phyloP scores from a whole-genome alignment of 2,888 invertebrate genomes.

The Eremobia ochroleuca region DNA sequence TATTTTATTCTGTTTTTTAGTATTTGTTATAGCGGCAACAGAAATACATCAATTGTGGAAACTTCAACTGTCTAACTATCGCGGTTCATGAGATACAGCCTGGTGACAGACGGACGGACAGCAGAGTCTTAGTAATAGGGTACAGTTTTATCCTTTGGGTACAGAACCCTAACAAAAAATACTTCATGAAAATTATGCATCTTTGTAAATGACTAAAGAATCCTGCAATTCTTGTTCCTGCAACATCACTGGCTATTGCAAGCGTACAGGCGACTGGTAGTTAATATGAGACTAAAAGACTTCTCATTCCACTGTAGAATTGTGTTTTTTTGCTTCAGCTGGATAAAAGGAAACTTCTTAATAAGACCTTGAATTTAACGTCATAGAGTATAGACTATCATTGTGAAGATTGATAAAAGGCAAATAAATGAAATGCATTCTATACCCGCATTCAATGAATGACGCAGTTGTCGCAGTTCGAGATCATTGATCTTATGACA shows the following conservation, averaged over 20 bases:
- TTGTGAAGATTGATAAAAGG: constrained; percentile 7
- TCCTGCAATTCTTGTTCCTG: not conserved
- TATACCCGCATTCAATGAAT: constrained; percentile 20
- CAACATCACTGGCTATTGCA: not conserved
- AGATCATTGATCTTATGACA: constrained; percentile 38
- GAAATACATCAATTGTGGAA: no score
- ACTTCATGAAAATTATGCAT: not conserved
- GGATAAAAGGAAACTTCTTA: not conserved
- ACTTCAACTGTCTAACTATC: no score
- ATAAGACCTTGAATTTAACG: not conserved
- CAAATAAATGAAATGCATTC: constrained; percentile 34
- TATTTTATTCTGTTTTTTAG: no score
- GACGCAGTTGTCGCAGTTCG: constrained; percentile 16
- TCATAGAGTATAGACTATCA: constrained; percentile 11
- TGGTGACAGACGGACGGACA: no score
- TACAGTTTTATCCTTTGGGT: no score
- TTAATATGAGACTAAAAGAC: not conserved
- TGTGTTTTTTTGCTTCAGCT: not conserved
- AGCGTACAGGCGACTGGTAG: not conserved
- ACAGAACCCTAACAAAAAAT: no score
- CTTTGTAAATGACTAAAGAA: not conserved
- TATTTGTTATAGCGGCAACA: no score
- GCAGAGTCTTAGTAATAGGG: no score
- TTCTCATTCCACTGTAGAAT: not conserved
- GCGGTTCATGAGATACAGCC: no score